These are phyloP conservation scores for Miniopterus natalensis DNA, from an alignment of 2,113 vertebrate genomes.

Conservation along the genomic window DNA sequence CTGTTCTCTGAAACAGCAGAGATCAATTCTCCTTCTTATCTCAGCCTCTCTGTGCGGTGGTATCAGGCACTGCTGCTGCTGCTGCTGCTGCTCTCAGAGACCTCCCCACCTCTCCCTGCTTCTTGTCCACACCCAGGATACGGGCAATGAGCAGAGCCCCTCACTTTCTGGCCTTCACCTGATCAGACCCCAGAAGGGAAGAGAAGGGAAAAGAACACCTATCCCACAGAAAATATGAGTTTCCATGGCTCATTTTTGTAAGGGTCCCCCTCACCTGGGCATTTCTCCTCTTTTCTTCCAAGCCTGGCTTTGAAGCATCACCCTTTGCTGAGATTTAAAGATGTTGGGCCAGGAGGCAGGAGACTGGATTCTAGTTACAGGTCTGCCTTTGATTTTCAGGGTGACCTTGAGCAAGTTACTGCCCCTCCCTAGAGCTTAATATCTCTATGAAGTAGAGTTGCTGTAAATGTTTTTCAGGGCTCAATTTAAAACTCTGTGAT, in stretches of 20 bases:
- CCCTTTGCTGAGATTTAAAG: conserved; percentile 61
- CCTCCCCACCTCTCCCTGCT: accelerated
- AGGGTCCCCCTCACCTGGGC: not conserved
- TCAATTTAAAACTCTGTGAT: not conserved
- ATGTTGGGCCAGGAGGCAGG: conserved; percentile 1
- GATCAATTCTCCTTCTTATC: conserved; percentile 75
- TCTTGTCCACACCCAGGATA: not conserved
- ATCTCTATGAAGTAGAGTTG: not conserved
- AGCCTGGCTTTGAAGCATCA: conserved; percentile 54
- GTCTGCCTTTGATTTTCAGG: conserved; percentile 53
- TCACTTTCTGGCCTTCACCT: not conserved
- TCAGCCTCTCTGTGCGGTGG: not conserved
- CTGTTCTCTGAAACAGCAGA: conserved; percentile 68
- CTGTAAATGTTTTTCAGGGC: not conserved
- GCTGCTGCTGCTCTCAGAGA: not conserved
- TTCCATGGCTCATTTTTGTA: not conserved
- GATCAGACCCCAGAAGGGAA: not conserved
- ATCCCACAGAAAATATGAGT: not conserved
- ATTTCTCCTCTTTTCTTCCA: conserved; percentile 56
- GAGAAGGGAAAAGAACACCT: not conserved
- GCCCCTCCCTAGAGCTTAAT: conserved; percentile 1
- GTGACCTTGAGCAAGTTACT: conserved; percentile 64
- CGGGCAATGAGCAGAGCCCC: not conserved
- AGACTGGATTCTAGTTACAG: conserved; percentile 32
- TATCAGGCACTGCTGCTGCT: not conserved